These are phyloP conservation scores for Xestia c-nigrum DNA, from an alignment of 2,888 invertebrate species.

Conservation along the genomic window DNA sequence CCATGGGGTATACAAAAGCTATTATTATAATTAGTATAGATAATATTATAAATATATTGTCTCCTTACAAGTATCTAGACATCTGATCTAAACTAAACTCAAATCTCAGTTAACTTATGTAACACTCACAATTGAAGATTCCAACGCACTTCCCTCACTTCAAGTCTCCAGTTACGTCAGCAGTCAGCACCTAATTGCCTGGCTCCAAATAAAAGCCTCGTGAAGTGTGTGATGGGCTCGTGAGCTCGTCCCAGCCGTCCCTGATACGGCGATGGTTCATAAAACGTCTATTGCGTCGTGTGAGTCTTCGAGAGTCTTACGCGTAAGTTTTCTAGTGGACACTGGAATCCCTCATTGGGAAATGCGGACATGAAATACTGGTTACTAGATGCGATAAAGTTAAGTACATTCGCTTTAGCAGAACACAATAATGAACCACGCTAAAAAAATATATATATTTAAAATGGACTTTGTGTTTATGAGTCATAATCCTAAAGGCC, in stretches of 20 bases:
- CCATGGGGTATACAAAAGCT: too few relatives aligned
- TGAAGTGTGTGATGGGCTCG: slow-evolving; percentile 41
- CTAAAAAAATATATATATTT: too few relatives aligned
- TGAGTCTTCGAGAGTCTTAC: slow-evolving; percentile 66
- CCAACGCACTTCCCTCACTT: slow-evolving; percentile 4
- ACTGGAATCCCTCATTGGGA: slow-evolving; percentile 58
- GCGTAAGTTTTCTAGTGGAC: slow-evolving; percentile 69
- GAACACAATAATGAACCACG: too few relatives aligned
- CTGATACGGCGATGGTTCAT: slow-evolving; percentile 62
- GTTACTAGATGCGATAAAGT: slow-evolving; percentile 37
- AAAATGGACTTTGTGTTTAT: too few relatives aligned
- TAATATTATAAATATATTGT: not conserved
- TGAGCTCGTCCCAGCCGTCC: slow-evolving; percentile 38
- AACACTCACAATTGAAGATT: slow-evolving; percentile 1
- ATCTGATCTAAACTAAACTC: not conserved
- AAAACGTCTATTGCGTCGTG: slow-evolving; percentile 66
- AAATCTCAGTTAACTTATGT: not conserved
- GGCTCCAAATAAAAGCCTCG: slow-evolving; percentile 45
- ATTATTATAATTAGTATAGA: too few relatives aligned
- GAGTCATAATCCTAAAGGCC: too few relatives aligned
- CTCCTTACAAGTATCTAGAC: not conserved
- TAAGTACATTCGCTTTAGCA: too few relatives aligned
- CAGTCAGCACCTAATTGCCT: slow-evolving; percentile 58
- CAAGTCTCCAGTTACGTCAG: slow-evolving; percentile 53
- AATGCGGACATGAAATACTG: slow-evolving; percentile 8